Evolutionary conservation across 2,797 vertebrate genomes (phyloP), one percentile per base, ranked within the genome.

Genomic region (Tenualosa thibaudeaui): DNA sequence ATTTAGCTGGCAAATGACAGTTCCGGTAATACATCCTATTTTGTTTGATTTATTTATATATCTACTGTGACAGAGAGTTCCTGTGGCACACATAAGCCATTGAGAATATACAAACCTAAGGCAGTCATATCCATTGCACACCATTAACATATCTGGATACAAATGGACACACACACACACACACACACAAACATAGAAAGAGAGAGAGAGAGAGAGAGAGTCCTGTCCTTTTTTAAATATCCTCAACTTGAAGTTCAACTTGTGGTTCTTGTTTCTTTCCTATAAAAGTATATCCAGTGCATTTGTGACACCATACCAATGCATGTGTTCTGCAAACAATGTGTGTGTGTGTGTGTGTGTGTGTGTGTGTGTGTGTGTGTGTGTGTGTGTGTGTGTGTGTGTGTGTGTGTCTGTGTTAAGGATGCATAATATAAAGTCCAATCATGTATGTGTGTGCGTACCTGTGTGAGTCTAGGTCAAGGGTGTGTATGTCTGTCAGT

Each of bases 61-160:
- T 43, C 7, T 46, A 46, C 43, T 17, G 5, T 78, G 71, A 78
- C 37, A 40, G 71, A 78, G 12, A 0, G 71, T 43, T 78, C 22
- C 17, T 8, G 17, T 46, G 71, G 40, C 26, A 71, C 31, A 15
- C 68, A 19, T 40, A 71, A 71, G 31, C 15, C 40, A 78, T 78
- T 78, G 15, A 43, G 71, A 46, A 78, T 78, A 78, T 46, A 78
- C 71, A 78, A 78, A 78, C 71, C 40, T 37, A 78, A 78, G 40
- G 40, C 71, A 46, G 71, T 37, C 19, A 78, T 37, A 46, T 78
- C 71, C 40, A 78, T 1, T 5, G 37, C 71, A 78, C 71, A 9
- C 40, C 40, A 46, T 78, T 78, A 78, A 2, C 40, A 22, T 22
- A 19, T 5, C 71, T 43, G 71, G 37, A 78, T 43, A 46, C 40